Conservation (phyloP, 2,888 invertebrate species). For the Paralinhomoeus sp. region DNA sequence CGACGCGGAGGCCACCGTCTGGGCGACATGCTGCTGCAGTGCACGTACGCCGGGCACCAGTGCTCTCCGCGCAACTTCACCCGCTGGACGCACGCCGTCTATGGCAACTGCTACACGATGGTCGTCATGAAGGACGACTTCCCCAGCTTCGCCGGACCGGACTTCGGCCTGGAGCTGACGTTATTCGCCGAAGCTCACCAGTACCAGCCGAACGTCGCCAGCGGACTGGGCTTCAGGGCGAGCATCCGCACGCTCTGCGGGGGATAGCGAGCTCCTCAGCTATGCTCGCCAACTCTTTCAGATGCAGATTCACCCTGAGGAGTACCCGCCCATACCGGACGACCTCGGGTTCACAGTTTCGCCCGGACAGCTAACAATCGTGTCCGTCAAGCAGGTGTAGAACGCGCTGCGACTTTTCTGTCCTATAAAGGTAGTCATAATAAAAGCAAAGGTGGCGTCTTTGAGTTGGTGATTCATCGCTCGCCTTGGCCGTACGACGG, state of each 20-base stretch:
- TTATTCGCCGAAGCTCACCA: not conserved
- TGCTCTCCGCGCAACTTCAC: too few relatives aligned
- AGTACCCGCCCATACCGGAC: constrained; percentile 4
- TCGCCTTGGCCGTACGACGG: constrained; percentile 5
- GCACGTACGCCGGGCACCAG: too few relatives aligned
- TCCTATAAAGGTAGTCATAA: too few relatives aligned
- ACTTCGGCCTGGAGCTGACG: not conserved
- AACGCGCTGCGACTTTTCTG: too few relatives aligned
- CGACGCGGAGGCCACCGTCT: too few relatives aligned
- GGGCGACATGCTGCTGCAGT: too few relatives aligned
- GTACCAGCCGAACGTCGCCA: not conserved
- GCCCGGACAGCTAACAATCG: constrained; percentile 2
- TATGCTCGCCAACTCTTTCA: not conserved
- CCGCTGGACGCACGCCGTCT: not conserved
- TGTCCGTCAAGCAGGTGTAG: not conserved
- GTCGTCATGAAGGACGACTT: not conserved
- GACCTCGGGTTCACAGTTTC: constrained; percentile 4
- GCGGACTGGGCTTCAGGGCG: not conserved
- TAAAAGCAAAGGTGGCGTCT: too few relatives aligned
- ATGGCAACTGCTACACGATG: not conserved
- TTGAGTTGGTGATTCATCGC: not conserved
- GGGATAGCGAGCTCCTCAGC: not conserved
- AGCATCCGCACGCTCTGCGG: not conserved
- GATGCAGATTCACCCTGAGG: constrained; percentile 3
- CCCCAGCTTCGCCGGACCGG: not conserved